These are phyloP conservation scores for Philhelius pedissequus DNA, from an alignment of 2,888 invertebrate genomes.

Conservation along the genomic window DNA sequence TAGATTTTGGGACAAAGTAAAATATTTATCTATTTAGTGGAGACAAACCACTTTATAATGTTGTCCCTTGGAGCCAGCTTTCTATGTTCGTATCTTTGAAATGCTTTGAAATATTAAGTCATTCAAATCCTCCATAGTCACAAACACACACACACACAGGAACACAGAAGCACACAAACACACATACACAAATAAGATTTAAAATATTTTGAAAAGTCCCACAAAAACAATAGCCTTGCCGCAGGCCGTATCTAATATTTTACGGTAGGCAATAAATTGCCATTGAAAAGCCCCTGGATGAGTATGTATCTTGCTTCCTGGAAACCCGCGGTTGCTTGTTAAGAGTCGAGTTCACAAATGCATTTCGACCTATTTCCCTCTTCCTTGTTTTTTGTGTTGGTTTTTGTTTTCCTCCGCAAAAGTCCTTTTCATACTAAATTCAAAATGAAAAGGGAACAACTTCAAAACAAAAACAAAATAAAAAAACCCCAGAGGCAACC, in stretches of 20 bases:
- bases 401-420: slow-evolving; percentile 37
- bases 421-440: slow-evolving; percentile 41
- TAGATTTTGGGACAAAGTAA: slow-evolving; percentile 16
- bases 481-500: slow-evolving; percentile 20
- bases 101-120: slow-evolving; percentile 30
- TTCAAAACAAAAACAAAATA: background rate
- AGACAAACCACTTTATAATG: slow-evolving; percentile 3
- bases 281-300: slow-evolving; percentile 42
- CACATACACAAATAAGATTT: slow-evolving; percentile 23
- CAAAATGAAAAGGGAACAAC: slow-evolving; percentile 12
- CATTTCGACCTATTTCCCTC: slow-evolving; percentile 44
- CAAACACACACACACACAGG: background rate
- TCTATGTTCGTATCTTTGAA: background rate
- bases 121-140: background rate
- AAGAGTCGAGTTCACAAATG: slow-evolving; percentile 31
- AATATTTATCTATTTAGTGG: background rate
- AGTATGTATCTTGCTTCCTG: slow-evolving; percentile 2
- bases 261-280: slow-evolving; percentile 55
- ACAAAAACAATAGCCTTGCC: background rate
- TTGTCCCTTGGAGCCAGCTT: background rate
- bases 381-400: background rate
- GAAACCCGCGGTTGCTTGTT: slow-evolving; percentile 2
- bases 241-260: slow-evolving; percentile 18
- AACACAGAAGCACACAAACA: too few relatives aligned
- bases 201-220: slow-evolving; percentile 25